Evolutionary conservation across 2,888 invertebrate species (phyloP), one percentile per base, ranked within the genome.

Genomic region (Pogonocherus hispidulus): DNA sequence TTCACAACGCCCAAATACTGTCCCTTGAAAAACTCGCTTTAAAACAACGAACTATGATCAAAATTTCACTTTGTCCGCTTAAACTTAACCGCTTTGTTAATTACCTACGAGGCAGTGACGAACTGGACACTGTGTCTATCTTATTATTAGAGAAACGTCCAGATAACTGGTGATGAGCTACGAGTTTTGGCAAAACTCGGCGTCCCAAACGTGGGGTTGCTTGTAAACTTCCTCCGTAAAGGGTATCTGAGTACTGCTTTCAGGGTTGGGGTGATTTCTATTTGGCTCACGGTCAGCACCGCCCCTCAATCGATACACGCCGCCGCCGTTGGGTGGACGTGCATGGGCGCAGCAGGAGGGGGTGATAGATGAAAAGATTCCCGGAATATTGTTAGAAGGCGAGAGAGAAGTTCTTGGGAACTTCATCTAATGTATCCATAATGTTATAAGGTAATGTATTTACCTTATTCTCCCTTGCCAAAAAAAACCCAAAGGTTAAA

Each of bases 271-370:
- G 76, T 76, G 77, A 70, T 73, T 64, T 70, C 69, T 74, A 77
- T 77, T 71, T 75, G 76, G 78, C 76, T 78, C 78, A 78, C 72
- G 78, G 78, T 76, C 78, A 78, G 75, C 67, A 70, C 75, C 75
- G 75, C 74, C 65, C 66, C 74, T 65, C 69, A 69, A 75, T 75
- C 75, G 70, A 75, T 75, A 73, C 27, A 23, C 59, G 51, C 62
- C 67, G 60, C 62, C 63, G 66, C 59, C 65, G 20, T 63, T 59
- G 70, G 41, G 23, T 14, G 41, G 41, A 2, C 6, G n/a, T 3
- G 5, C 41, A 16, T 16, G 14, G 16, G 16, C 41, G 41, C 16
- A 16, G 16, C 41, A 0, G 3, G 41, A n/a, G 14, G 3, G 41
- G n/a, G 4, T 8, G 27, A 27, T n/a, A 27, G 27, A 8, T 3